Evolutionary conservation across 2,888 invertebrate genomes (phyloP), one percentile per base, ranked within the genome.

Genomic region (Callyntrura guangdongensis): DNA sequence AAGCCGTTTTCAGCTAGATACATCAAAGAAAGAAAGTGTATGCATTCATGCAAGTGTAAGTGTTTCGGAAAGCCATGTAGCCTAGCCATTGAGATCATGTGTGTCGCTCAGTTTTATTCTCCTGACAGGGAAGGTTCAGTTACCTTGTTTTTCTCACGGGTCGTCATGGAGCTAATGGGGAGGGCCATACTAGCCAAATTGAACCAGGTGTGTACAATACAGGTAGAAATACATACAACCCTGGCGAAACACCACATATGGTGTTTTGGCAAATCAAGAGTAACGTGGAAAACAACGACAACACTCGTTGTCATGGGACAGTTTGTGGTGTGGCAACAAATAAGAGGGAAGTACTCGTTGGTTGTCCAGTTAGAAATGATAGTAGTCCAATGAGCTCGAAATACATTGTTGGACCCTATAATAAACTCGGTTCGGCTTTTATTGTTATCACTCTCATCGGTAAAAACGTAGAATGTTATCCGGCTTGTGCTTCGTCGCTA

Each of bases 71-170:
- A 53, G n/a, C 14, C n/a, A 53, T 9, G 8, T 4, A 36, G 36
- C 36, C 36, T 4, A 36, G 36, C 36, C 36, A 36, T 36, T 36
- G 36, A 36, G 36, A 6, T 69, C 45, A 45, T 69, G 69, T 49
- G 47, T 49, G 53, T 36, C 53, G 53, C 77, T 53, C 20, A 0
- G 1, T 17, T 45, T 1, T 36, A 17, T 59, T 14, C 59, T 27
- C 20, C 47, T 77, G 53, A 77, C 77, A 77, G 77, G 25, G 81
- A n/a, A 72, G 72, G 91, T 91, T 86, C 91, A 91, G 67, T 91
- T 59, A 91, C 91, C 91, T 87, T 91, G 87, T 87, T 91, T 85
- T 87, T 82, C 91, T 84, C 79, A 56, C 53, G 84, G 47, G 91
- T 91, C 91, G 91, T 64, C 91, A 91, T 91, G 91, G 91, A 91